phyloP scores from a whole-genome alignment of 2,888 invertebrate species.

The Sphaerophoria rueppellii region DNA sequence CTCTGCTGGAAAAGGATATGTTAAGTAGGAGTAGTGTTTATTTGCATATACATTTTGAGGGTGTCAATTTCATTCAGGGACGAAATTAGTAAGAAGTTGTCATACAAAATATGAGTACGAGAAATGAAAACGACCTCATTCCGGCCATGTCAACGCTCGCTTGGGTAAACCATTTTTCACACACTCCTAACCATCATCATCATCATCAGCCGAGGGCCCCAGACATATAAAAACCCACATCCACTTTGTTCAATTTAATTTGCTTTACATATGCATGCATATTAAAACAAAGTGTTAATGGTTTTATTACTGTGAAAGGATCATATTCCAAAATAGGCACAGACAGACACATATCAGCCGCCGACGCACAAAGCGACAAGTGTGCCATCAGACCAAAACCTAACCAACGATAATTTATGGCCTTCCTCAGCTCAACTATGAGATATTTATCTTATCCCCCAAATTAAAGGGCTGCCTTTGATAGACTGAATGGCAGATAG shows the following conservation, averaged over 20 bases:
- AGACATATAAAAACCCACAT: constrained; percentile 41
- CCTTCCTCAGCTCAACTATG: constrained; percentile 28
- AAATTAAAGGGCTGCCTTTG: constrained; percentile 58
- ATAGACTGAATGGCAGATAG: constrained; percentile 67
- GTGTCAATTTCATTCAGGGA: constrained; percentile 25
- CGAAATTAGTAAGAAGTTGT: neutral
- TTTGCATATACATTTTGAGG: constrained; percentile 33
- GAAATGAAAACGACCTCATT: neutral
- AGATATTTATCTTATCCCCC: constrained; percentile 60
- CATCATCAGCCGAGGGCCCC: neutral
- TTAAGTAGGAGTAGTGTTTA: constrained; percentile 28
- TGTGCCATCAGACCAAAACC: constrained; percentile 25
- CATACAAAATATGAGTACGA: neutral
- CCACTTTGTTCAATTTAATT: constrained; percentile 71
- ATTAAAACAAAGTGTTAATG: constrained; percentile 74
- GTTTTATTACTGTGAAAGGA: constrained; percentile 71
- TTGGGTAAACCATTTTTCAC: constrained; percentile 13
- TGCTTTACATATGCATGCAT: constrained; percentile 72
- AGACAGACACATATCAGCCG: constrained; percentile 9
- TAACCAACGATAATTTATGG: constrained; percentile 62
- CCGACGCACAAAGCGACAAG: constrained; percentile 20
- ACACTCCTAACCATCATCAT: constrained; percentile 19
- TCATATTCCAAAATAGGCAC: constrained; percentile 58
- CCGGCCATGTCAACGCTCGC: neutral
- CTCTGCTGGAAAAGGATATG: constrained; percentile 49